A percentile compares a stretch with the other conserved stretches of the same genome.
Evolutionary conservation across 2,797 vertebrate species (phyloP).

Genomic region (Argya squamiceps): DNA sequence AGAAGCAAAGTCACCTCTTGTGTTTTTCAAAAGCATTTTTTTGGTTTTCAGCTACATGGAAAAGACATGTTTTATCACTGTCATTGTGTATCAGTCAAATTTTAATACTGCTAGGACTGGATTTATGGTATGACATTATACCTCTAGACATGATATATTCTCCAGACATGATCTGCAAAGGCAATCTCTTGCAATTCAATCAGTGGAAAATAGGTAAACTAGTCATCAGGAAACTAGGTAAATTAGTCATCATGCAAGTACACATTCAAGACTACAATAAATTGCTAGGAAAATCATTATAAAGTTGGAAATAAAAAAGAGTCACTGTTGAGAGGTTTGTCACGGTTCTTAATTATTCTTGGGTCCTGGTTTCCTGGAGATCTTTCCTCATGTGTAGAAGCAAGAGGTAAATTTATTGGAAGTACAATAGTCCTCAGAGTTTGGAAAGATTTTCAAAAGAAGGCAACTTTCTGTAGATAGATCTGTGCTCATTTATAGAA

Average conservation of each 20-base stretch:
- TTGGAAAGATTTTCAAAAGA: not conserved
- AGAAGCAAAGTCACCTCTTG: not conserved
- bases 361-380: not conserved
- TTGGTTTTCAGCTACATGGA: not conserved
- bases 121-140: constrained; percentile 48
- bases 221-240: constrained; percentile 32
- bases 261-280: not conserved
- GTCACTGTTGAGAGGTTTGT: not conserved
- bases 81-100: constrained; percentile 34
- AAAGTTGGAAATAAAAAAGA: constrained; percentile 8
- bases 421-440: not conserved
- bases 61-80: constrained; percentile 36
- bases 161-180: constrained; percentile 28
- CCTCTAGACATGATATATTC: constrained; percentile 42
- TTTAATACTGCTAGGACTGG: not conserved
- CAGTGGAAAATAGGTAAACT: constrained; percentile 47
- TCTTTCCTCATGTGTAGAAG: not conserved
- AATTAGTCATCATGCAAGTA: constrained; percentile 39
- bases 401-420: not conserved
- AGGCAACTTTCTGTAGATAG: not conserved
- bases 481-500: not conserved
- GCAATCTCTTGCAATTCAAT: constrained; percentile 40
- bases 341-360: not conserved
- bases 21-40: not conserved
- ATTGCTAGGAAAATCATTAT: not conserved